Evolutionary conservation across 2,113 vertebrate species (phyloP).

Genomic region (Takifugu flavidus): DNA sequence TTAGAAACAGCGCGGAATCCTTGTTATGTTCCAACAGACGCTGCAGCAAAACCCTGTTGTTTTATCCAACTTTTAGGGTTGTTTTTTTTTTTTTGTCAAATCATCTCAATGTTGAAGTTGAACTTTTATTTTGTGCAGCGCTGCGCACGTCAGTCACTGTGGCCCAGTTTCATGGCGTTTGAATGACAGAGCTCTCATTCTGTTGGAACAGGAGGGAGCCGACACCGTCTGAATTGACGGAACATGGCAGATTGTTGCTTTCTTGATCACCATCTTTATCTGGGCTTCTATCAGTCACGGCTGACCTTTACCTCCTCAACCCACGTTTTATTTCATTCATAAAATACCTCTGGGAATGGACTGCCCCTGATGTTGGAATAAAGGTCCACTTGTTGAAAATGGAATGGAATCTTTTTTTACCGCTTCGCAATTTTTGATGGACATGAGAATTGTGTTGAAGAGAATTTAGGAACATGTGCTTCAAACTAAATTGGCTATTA

Average conservation of each 20-base stretch:
- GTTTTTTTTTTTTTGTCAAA: conserved; percentile 34
- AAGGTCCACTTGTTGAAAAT: background rate
- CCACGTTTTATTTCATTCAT: too few species aligned
- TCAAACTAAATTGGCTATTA: conserved; percentile 11
- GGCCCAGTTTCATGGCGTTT: conserved; percentile 50
- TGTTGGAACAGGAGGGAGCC: conserved; percentile 28
- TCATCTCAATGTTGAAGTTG: conserved; percentile 14
- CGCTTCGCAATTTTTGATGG: background rate
- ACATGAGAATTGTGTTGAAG: background rate
- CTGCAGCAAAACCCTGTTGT: too few species aligned
- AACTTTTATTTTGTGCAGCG: conserved; percentile 25
- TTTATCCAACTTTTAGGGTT: conserved; percentile 4
- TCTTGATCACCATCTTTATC: conserved; percentile 35
- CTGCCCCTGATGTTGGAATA: background rate
- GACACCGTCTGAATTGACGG: conserved; percentile 23
- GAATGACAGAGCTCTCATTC: conserved; percentile 32
- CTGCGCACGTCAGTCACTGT: conserved; percentile 49
- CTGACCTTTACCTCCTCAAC: background rate
- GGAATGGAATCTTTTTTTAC: background rate
- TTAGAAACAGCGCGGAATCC: background rate
- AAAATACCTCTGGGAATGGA: too few species aligned
- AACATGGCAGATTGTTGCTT: conserved; percentile 8
- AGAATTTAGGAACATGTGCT: background rate
- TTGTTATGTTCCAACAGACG: too few species aligned
- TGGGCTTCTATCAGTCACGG: too few species aligned